A percentile compares a stretch with the other conserved stretches of the same genome.
These are phyloP conservation scores for Bombus impatiens DNA, from an alignment of 1,140 invertebrate genomes.

Conservation along the genomic window DNA sequence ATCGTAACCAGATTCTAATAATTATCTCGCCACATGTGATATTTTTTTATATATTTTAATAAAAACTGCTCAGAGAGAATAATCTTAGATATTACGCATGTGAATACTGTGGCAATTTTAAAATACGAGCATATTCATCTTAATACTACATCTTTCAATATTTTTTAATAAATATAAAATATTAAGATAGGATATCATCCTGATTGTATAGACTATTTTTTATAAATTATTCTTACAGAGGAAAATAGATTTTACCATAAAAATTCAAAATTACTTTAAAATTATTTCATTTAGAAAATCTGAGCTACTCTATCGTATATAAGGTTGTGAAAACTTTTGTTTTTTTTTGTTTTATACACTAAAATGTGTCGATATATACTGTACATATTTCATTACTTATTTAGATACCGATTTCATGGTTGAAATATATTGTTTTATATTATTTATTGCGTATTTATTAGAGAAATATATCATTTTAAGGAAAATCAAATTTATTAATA, in stretches of 20 bases:
- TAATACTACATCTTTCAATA: neutral
- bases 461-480: neutral
- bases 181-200: neutral
- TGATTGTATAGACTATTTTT: conserved; percentile 1
- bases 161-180: neutral
- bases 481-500: conserved; percentile 23
- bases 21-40: conserved; percentile 15
- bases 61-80: neutral
- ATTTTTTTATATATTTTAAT: conserved; percentile 22
- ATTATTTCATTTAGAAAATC: conserved; percentile 6
- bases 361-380: neutral
- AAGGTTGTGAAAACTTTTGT: conserved; percentile 17
- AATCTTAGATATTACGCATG: conserved; percentile 9
- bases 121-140: neutral
- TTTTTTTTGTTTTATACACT: conserved; percentile 38
- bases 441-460: neutral
- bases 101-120: neutral
- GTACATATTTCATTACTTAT: conserved; percentile 43
- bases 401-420: conserved; percentile 1
- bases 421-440: conserved; percentile 50
- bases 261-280: neutral
- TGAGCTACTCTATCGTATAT: neutral
- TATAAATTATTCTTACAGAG: neutral
- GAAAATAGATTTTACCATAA: conserved; percentile 1
- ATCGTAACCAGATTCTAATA: conserved; percentile 66